Evolutionary conservation across 2,888 invertebrate genomes (phyloP).

Genomic region (Aspidiotus rigidus): DNA sequence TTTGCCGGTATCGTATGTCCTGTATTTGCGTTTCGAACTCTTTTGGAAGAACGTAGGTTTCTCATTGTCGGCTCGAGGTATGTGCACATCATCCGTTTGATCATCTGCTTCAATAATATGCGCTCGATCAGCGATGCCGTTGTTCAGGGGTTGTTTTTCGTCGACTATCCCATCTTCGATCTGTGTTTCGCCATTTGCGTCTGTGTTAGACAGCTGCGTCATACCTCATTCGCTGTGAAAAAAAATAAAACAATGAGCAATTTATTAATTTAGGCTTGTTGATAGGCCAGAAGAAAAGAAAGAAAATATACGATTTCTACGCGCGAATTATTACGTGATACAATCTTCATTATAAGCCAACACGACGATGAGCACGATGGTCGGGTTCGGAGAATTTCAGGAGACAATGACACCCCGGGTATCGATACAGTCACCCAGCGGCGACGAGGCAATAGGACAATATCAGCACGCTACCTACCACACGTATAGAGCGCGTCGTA

Average conservation of each 20-base stretch:
- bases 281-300: no score
- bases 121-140: constrained; percentile 17
- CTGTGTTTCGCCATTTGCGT: constrained; percentile 5
- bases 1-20: constrained; percentile 26
- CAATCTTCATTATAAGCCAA: no score
- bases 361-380: no score
- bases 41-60: constrained; percentile 12
- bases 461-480: no score
- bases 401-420: no score
- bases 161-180: constrained; percentile 10
- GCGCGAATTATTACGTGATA: no score
- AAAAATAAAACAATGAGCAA: neutral
- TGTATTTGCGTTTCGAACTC: constrained; percentile 24
- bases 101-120: constrained; percentile 20
- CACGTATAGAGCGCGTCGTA: no score
- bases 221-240: constrained; percentile 11
- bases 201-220: constrained; percentile 6
- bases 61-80: constrained; percentile 11
- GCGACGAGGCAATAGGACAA: no score
- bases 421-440: no score
- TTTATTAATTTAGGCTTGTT: no score
- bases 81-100: constrained; percentile 11
- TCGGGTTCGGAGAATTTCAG: no score
- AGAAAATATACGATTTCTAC: no score
- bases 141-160: constrained; percentile 26